phyloP scores from a whole-genome alignment of 30 jellyfish, hydroid and myxozoan species.

The Catostylus mosaicus region DNA sequence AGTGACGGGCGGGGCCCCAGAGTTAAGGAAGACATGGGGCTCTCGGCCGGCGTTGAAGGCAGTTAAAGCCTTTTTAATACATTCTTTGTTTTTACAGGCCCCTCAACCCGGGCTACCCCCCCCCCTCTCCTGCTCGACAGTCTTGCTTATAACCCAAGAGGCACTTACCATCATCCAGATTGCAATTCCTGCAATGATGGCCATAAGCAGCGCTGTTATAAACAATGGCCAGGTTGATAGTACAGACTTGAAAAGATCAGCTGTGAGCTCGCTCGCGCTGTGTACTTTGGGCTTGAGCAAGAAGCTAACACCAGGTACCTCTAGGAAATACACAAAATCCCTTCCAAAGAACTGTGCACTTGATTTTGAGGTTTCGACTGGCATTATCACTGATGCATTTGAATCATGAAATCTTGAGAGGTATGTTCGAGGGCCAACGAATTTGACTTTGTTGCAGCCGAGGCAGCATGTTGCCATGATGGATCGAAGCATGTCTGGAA shows the following conservation, averaged over 20 bases:
- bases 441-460: conserved; percentile 71
- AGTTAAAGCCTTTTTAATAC: no score
- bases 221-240: conserved; percentile 87
- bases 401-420: conserved; percentile 42
- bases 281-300: conserved; percentile 50
- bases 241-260: conserved; percentile 77
- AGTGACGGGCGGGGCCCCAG: no score
- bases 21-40: no score
- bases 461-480: conserved; percentile 80
- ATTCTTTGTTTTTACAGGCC: no score
- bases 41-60: no score
- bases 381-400: conserved; percentile 70
- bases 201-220: conserved; percentile 79
- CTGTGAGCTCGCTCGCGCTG: conserved; percentile 73
- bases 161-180: conserved; percentile 86
- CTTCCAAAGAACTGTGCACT: conserved; percentile 70
- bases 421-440: conserved; percentile 72
- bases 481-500: conserved; percentile 72
- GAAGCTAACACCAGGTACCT: conserved; percentile 74
- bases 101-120: no score
- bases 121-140: neutral
- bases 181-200: conserved; percentile 84
- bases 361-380: conserved; percentile 72
- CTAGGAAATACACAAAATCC: conserved; percentile 65
- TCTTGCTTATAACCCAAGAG: neutral